phyloP scores from a whole-genome alignment of 1,140 invertebrate species.

The Cyphomyrmex costatus region DNA sequence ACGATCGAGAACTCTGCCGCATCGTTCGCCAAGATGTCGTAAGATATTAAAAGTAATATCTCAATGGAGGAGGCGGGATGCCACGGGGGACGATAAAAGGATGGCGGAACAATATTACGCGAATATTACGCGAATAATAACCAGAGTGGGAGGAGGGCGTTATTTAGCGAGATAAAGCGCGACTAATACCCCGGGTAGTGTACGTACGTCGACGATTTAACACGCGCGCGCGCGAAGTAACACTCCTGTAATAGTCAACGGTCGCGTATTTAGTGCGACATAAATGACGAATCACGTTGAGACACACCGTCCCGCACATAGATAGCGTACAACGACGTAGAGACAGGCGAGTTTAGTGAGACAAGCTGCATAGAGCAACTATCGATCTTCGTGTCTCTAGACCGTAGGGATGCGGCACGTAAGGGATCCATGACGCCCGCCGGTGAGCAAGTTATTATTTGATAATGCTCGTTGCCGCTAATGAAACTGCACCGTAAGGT shows the following conservation, averaged over 20 bases:
- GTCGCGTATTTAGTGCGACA: conserved; percentile 51
- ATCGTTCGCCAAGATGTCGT: conserved; percentile 20
- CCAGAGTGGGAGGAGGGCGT: not conserved
- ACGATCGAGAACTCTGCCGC: conserved; percentile 10
- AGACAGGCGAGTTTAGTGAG: conserved; percentile 28
- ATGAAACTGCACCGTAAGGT: conserved; percentile 65
- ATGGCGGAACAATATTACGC: conserved; percentile 5
- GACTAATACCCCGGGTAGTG: conserved; percentile 38
- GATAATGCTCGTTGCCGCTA: conserved; percentile 72
- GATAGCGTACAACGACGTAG: conserved; percentile 19
- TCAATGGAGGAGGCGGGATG: not conserved
- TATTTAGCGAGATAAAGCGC: conserved; percentile 58
- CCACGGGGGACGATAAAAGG: not conserved
- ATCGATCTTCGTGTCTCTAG: conserved; percentile 56
- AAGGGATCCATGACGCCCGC: conserved; percentile 46
- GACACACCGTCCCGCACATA: not conserved
- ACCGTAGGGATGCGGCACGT: conserved; percentile 36
- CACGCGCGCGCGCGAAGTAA: not conserved
- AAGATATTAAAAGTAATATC: conserved; percentile 45
- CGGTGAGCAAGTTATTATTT: conserved; percentile 69
- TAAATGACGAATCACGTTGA: conserved; percentile 28
- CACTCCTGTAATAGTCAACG: conserved; percentile 42
- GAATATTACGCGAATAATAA: conserved; percentile 46
- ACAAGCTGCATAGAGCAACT: conserved; percentile 7
- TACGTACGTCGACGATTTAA: conserved; percentile 48